phyloP scores from a whole-genome alignment of 2,888 invertebrate species.

The Cacoxenus indagator region DNA sequence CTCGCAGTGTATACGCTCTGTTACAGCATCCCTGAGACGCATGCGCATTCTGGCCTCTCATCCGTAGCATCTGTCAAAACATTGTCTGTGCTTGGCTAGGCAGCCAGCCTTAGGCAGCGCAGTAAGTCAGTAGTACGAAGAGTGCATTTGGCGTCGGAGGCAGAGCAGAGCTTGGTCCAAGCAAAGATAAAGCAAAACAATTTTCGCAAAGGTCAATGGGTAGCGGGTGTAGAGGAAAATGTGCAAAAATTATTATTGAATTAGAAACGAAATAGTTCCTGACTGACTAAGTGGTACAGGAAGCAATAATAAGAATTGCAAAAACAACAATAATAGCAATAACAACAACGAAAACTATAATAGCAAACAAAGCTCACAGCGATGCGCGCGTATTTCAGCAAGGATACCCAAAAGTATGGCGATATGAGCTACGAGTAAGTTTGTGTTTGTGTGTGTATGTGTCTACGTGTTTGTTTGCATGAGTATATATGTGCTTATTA shows the following conservation, averaged over 20 bases:
- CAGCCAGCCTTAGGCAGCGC: too few relatives aligned
- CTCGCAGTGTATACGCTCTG: not conserved
- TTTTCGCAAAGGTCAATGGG: too few relatives aligned
- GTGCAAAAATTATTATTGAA: too few relatives aligned
- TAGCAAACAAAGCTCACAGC: constrained; percentile 29
- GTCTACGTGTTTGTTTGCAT: constrained; percentile 15
- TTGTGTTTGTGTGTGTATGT: constrained; percentile 24
- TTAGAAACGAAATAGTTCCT: too few relatives aligned
- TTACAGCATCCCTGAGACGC: constrained; percentile 36
- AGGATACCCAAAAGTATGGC: constrained; percentile 59
- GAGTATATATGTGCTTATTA: constrained; percentile 10
- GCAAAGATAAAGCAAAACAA: constrained; percentile 36
- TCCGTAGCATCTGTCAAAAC: constrained; percentile 39
- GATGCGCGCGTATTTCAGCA: constrained; percentile 60
- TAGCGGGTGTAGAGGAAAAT: too few relatives aligned
- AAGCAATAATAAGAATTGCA: not conserved
- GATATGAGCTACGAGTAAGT: constrained; percentile 66
- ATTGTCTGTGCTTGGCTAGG: not conserved
- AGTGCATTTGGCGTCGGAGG: not conserved
- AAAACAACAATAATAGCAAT: not conserved
- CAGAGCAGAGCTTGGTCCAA: not conserved
- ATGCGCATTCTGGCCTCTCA: constrained; percentile 26
- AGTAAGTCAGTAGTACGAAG: not conserved
- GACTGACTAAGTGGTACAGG: too few relatives aligned
- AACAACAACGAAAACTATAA: constrained; percentile 7